Conservation (phyloP, 64 coral and sea anemone genomes). For the Exaiptasia diaphana region DNA sequence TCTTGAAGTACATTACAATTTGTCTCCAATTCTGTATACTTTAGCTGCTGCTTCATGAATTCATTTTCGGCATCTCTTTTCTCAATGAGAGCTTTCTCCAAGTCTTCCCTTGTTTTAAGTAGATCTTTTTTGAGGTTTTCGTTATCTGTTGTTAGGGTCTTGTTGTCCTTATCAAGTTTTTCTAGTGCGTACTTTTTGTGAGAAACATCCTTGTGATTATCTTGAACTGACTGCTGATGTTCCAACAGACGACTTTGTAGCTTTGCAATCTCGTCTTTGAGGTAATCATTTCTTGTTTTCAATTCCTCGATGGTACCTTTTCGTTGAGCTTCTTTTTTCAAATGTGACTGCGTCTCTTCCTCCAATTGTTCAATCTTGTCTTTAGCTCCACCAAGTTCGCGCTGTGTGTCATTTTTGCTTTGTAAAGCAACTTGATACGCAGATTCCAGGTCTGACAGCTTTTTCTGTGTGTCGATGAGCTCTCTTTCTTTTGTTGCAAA, state of each 20-base stretch:
- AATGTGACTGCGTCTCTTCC: conserved; percentile 76
- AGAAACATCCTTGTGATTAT: conserved; percentile 38
- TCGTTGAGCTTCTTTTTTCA: conserved; percentile 86
- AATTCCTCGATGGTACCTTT: conserved; percentile 76
- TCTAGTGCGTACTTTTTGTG: conserved; percentile 62
- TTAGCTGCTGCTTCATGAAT: conserved; percentile 57
- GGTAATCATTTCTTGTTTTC: conserved; percentile 73
- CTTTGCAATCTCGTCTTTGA: conserved; percentile 80
- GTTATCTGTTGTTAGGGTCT: conserved; percentile 44
- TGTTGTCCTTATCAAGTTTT: conserved; percentile 62
- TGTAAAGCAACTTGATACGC: conserved; percentile 61
- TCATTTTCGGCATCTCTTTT: conserved; percentile 60
- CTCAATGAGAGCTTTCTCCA: conserved; percentile 52
- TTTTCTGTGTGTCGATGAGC: conserved; percentile 84
- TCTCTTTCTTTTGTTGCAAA: conserved; percentile 68
- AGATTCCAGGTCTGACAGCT: conserved; percentile 76
- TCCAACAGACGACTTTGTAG: conserved; percentile 73
- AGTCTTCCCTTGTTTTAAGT: neutral
- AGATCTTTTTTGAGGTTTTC: conserved; percentile 57
- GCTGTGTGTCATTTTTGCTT: conserved; percentile 69
- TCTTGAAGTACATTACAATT: conserved; percentile 60
- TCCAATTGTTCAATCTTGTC: conserved; percentile 61
- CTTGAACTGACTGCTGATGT: conserved; percentile 62
- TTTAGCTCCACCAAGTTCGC: conserved; percentile 63
- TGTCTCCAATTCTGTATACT: conserved; percentile 68